Percentiles rank a stretch among this genome's conserved stretches.
These are phyloP conservation scores for Altica lythri DNA, from an alignment of 2,888 invertebrate genomes.

Conservation along the genomic window DNA sequence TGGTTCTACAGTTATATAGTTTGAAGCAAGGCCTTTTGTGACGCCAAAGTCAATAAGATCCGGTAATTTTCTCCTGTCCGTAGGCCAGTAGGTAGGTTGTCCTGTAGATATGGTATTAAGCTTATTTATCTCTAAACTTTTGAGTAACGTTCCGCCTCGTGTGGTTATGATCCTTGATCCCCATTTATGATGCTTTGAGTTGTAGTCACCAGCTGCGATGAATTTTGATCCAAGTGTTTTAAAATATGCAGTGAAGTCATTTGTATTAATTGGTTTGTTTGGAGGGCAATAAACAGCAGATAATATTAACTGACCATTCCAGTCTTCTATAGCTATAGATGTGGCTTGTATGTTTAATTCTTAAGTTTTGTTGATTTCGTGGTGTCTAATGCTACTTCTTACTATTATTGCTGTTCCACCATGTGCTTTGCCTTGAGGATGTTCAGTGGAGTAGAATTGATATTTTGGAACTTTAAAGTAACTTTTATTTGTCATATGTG, in stretches of 20 bases:
- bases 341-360: constrained; percentile 20
- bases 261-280: not conserved
- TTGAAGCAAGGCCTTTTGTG: no score
- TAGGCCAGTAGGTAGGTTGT: no score
- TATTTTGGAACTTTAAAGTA: constrained; percentile 12
- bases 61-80: no score
- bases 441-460: constrained; percentile 18
- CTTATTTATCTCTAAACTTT: no score
- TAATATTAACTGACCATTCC: not conserved
- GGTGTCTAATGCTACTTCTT: constrained; percentile 5
- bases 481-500: constrained; percentile 25
- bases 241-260: not conserved
- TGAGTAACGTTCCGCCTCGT: no score
- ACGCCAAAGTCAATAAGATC: no score
- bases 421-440: constrained; percentile 21
- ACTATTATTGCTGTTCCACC: constrained; percentile 9
- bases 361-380: constrained; percentile 1
- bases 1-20: no score
- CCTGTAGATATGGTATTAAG: no score
- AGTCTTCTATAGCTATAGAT: not conserved
- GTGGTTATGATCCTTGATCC: no score
- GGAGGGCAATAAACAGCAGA: not conserved
- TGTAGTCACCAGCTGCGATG: not conserved
- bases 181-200: not conserved
- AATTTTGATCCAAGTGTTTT: not conserved